Percentiles rank a stretch among this genome's conserved stretches.
Conservation (phyloP, 1,140 invertebrate genomes). For the Drosophila kurseongensis region DNA sequence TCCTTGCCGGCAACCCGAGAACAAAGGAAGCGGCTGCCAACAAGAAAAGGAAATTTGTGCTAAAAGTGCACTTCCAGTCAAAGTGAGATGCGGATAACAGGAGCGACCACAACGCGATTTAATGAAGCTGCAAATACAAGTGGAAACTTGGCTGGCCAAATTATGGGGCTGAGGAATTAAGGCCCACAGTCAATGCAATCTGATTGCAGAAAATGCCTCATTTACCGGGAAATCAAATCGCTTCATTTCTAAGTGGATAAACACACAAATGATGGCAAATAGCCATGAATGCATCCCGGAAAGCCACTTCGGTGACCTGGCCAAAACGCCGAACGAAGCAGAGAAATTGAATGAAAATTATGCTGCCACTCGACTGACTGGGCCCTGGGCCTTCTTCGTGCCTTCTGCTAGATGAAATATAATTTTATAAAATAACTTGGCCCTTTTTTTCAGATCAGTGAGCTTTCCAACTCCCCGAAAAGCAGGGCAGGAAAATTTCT, state of each 20-base stretch:
- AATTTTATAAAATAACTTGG: slow-evolving; percentile 80
- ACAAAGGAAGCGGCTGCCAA: slow-evolving; percentile 69
- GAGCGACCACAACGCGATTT: slow-evolving; percentile 37
- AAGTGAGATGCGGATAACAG: slow-evolving; percentile 61
- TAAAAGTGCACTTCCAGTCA: slow-evolving; percentile 77
- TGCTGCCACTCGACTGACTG: slow-evolving; percentile 66
- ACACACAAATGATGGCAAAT: slow-evolving; percentile 72
- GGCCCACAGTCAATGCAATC: slow-evolving; percentile 64
- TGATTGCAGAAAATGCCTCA: slow-evolving; percentile 78
- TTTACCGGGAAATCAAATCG: slow-evolving; percentile 77
- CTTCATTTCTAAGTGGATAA: slow-evolving; percentile 78
- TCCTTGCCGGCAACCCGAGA: slow-evolving; percentile 47
- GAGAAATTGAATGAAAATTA: slow-evolving; percentile 82
- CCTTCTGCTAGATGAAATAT: slow-evolving; percentile 63
- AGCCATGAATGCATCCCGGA: slow-evolving; percentile 65
- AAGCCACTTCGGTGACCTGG: slow-evolving; percentile 5
- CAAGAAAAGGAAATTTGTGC: slow-evolving; percentile 78
- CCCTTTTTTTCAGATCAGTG: slow-evolving; percentile 79
- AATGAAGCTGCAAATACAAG: slow-evolving; percentile 44
- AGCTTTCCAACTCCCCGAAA: slow-evolving; percentile 50
- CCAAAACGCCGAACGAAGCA: slow-evolving; percentile 66
- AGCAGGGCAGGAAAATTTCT: slow-evolving; percentile 37
- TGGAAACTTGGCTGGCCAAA: neutral
- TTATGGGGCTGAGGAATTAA: slow-evolving; percentile 15
- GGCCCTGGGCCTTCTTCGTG: slow-evolving; percentile 13